Percentiles rank a stretch among this genome's conserved stretches.
Evolutionary conservation across 2,113 vertebrate genomes (phyloP).

Genomic region (Amphiprion percula): DNA sequence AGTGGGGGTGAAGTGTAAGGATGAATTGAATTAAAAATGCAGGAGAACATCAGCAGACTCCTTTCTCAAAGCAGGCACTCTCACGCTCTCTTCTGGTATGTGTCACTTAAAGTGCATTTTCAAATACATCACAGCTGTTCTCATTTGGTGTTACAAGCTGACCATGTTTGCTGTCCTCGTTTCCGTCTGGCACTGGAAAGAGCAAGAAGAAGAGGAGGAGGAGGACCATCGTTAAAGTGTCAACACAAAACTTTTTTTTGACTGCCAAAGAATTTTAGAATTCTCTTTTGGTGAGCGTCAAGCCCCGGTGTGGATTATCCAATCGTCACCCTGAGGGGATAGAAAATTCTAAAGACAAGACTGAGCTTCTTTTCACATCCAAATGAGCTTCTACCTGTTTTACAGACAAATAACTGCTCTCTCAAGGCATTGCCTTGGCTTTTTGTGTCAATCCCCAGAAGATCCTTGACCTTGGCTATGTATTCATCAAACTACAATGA

Average conservation of each 20-base stretch:
- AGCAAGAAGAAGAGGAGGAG: neutral
- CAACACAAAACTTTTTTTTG: neutral
- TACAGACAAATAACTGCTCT: slow-evolving; percentile 31
- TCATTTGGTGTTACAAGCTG: slow-evolving; percentile 23
- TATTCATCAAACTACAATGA: no score
- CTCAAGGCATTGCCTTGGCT: neutral
- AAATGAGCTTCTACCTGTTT: slow-evolving; percentile 39
- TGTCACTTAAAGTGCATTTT: slow-evolving; percentile 61
- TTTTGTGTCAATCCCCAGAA: neutral
- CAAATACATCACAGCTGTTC: slow-evolving; percentile 16
- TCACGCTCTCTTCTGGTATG: slow-evolving; percentile 56
- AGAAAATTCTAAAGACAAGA: slow-evolving; percentile 23
- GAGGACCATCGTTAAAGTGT: slow-evolving; percentile 6
- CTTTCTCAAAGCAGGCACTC: slow-evolving; percentile 61
- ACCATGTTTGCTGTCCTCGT: neutral
- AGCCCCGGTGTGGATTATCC: slow-evolving; percentile 39
- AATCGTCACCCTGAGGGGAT: slow-evolving; percentile 15
- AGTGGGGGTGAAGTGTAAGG: slow-evolving; percentile 56
- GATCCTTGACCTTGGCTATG: slow-evolving; percentile 8
- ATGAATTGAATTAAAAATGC: slow-evolving; percentile 80
- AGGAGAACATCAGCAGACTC: slow-evolving; percentile 72
- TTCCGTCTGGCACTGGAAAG: neutral
- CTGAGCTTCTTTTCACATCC: slow-evolving; percentile 10
- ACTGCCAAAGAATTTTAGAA: slow-evolving; percentile 1
- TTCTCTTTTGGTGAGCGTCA: neutral